Percentiles rank a stretch among this genome's conserved stretches.
These are phyloP conservation scores for Tuta absoluta DNA, from an alignment of 2,888 invertebrate genomes.

Conservation along the genomic window DNA sequence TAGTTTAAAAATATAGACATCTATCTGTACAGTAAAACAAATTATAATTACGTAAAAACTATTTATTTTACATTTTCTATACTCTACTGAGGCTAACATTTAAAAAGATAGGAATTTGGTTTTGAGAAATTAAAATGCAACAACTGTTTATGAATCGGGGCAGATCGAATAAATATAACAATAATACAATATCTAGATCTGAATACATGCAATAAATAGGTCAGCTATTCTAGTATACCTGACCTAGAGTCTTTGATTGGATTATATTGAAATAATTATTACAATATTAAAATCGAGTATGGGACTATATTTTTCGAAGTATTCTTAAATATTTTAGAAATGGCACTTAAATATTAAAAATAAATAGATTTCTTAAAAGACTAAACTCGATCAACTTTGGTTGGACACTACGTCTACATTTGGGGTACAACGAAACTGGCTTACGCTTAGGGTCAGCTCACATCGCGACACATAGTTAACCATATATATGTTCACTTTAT, in stretches of 20 bases:
- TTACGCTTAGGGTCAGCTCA: slow-evolving; percentile 30
- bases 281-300: too few species aligned
- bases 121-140: slow-evolving; percentile 41
- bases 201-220: slow-evolving; percentile 10
- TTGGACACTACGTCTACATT: slow-evolving; percentile 75
- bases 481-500: too few species aligned
- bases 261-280: too few species aligned
- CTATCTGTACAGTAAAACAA: not conserved
- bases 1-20: too few species aligned
- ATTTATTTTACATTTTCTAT: slow-evolving; percentile 29
- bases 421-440: slow-evolving; percentile 52
- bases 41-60: not conserved
- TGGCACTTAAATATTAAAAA: slow-evolving; percentile 49
- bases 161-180: slow-evolving; percentile 33
- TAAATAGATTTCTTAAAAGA: slow-evolving; percentile 36
- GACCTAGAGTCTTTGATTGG: too few species aligned
- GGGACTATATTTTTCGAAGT: too few species aligned
- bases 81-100: slow-evolving; percentile 37
- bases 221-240: too few species aligned
- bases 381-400: slow-evolving; percentile 69
- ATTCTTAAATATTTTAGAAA: slow-evolving; percentile 29
- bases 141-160: slow-evolving; percentile 31
- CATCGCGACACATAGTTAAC: too few species aligned
- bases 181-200: slow-evolving; percentile 17
- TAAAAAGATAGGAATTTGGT: slow-evolving; percentile 58